Base-by-base conservation (phyloP, 2,113 vertebrate genomes). In the Mystacornis crossleyi region DNA sequence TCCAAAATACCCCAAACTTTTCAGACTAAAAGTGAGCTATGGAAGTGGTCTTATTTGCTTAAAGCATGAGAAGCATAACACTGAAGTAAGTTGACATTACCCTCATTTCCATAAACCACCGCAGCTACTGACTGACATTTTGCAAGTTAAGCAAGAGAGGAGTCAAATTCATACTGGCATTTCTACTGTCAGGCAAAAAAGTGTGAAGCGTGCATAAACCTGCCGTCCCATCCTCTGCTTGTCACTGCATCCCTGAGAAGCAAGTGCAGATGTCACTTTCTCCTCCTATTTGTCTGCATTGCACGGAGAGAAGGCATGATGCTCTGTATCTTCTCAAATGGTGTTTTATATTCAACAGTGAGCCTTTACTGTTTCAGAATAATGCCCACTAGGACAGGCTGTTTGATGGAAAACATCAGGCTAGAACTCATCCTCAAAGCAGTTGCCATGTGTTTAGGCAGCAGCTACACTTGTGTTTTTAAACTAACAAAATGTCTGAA, bases 101-200 rank as follows among this genome's bases (percentile, higher is more conserved):
- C 81, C 74, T 93, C 71, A 91, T 96, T 90, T 95, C 94, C 95
- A 93, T 95, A 95, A 96, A 80, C 48, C 91, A 65, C 73, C 61
- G 53, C 45, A 88, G 72, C 90, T 77, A 70, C 81, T 83, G 84
- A 96, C 90, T 90, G 95, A 91, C 85, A 40, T 57, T 93, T 80
- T 90, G 71, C 90, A 70, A 88, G 90, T 93, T 91, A 97, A 94
- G 90, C 54, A 72, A 81, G 62, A 88, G 47, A 82, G 34, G 60
- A 96, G 28, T 77, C 92, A 97, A 95, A 97, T 95, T 73, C 66
- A 86, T 62, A 50, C 54, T 94, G 95, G 90, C 95, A 93, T 75
- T 86, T 86, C 50, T 47, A 87, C 95, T 83, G 82, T 77, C 81
- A 70, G 90, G 95, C 95, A 89, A 93, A 90, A 69, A 61, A 40